Evolutionary conservation across 2,797 vertebrate genomes (phyloP), one percentile per base, ranked within the genome.

Genomic region (Bradypodion ventrale): DNA sequence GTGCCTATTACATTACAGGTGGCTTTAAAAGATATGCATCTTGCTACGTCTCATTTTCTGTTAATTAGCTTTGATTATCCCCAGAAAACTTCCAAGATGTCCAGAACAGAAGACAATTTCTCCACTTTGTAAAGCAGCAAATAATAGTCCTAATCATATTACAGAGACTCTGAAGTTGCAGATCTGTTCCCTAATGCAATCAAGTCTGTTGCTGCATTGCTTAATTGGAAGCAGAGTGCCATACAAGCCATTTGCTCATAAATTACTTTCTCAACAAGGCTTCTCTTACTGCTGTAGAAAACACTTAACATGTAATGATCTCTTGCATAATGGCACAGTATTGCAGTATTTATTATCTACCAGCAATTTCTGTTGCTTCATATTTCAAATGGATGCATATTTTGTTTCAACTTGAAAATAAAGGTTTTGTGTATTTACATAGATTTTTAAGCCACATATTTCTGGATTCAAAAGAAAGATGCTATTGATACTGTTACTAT

Each of bases 201-300:
- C 32, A 49, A 42, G 10, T 62, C 40, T 76, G 65, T 69, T 37
- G 19, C 72, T 16, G 63, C 63, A 56, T 15, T 32, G 63, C 63
- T 44, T 49, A 75, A 44, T 77, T 35, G 74, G n/a, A 77, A 74
- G 82, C 82, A 77, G 65, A 25, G 35, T 77, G 82, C 79, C 19
- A 65, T 46, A 32, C 40, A 52, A 74, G 80, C 75, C 73, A 42
- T 73, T 78, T 66, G 59, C 29, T 59, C 78, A 62, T 77, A 79
- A 76, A 76, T 81, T 81, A 29, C 52, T 85, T 70, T 62, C 84
- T 40, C 84, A 75, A 69, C 73, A 35, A 85, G 32, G 66, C 59
- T 70, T 29, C 25, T 62, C 40, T 29, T 59, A 15, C 52, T 21
- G 78, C 65, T 10, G 21, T 44, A 42, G 63, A 49, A 76, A 85